These are phyloP conservation scores for Pseudococcus longispinus DNA, from an alignment of 2,888 invertebrate genomes.

Conservation along the genomic window DNA sequence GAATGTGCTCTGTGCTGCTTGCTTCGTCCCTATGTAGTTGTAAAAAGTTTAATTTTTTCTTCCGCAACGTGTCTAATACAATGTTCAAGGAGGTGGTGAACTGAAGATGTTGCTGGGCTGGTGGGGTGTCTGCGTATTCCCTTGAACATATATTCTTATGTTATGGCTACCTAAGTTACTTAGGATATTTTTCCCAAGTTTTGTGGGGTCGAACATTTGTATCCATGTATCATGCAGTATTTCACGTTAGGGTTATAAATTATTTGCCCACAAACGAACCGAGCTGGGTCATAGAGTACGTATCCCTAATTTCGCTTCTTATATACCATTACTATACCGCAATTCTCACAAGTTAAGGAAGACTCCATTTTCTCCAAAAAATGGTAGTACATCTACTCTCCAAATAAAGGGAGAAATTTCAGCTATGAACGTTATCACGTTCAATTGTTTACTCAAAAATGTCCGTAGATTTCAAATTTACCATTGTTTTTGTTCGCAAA, in stretches of 20 bases:
- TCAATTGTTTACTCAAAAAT: no score
- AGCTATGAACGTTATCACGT: no score
- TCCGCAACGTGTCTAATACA: background rate
- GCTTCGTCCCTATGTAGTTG: background rate
- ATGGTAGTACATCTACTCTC: no score
- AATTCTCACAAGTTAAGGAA: background rate
- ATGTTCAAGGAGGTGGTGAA: background rate
- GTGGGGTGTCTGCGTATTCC: background rate
- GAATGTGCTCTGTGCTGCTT: no score
- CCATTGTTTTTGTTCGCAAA: no score
- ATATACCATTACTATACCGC: background rate
- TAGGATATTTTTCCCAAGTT: no score
- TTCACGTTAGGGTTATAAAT: background rate
- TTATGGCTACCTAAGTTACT: no score
- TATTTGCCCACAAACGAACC: background rate
- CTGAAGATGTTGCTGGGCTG: background rate
- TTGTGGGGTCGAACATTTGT: background rate
- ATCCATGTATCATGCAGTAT: background rate
- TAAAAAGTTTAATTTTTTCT: slow-evolving; percentile 11
- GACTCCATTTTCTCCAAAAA: no score
- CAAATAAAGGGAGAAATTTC: no score
- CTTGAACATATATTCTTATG: no score
- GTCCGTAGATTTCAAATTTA: no score
- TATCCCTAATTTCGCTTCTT: background rate
- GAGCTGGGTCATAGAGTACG: no score